Percentiles rank a stretch among this genome's conserved stretches.
Conservation (phyloP, 2,113 vertebrate genomes). For the Bostrychus sinensis region DNA sequence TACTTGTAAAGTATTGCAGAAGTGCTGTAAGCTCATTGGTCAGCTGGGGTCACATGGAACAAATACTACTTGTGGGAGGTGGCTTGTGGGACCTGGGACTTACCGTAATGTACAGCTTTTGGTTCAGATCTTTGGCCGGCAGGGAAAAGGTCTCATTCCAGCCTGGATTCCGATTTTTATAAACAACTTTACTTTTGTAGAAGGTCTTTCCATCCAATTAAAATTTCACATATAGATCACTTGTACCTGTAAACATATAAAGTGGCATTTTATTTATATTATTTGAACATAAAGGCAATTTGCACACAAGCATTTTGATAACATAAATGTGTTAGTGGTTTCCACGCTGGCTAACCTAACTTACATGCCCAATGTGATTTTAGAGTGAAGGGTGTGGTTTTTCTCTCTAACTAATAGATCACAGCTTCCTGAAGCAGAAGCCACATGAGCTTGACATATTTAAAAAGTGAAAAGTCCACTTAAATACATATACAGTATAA, state of each 20-base stretch:
- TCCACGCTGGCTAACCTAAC: too few species aligned
- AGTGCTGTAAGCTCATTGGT: not conserved
- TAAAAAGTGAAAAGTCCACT: not conserved
- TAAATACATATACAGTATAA: not conserved
- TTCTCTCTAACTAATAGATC: constrained; percentile 9
- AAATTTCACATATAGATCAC: constrained; percentile 96
- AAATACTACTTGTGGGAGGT: too few species aligned
- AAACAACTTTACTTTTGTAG: constrained; percentile 96
- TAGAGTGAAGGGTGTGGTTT: constrained; percentile 45
- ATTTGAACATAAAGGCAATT: not conserved
- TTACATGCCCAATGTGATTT: too few species aligned
- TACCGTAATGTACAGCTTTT: constrained; percentile 92
- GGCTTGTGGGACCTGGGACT: not conserved
- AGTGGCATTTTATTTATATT: not conserved
- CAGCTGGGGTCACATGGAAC: too few species aligned
- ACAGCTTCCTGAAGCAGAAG: constrained; percentile 61
- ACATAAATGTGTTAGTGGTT: too few species aligned
- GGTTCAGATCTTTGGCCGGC: constrained; percentile 87
- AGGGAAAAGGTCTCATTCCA: constrained; percentile 95
- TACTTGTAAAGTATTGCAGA: not conserved
- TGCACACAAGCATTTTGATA: too few species aligned
- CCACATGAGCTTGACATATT: constrained; percentile 33
- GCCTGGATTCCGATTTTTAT: constrained; percentile 92
- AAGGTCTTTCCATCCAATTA: constrained; percentile 94
- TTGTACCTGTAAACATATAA: constrained; percentile 86